Conservation (phyloP, 2,888 invertebrate species). For the Eumacrocentrus americanus region DNA sequence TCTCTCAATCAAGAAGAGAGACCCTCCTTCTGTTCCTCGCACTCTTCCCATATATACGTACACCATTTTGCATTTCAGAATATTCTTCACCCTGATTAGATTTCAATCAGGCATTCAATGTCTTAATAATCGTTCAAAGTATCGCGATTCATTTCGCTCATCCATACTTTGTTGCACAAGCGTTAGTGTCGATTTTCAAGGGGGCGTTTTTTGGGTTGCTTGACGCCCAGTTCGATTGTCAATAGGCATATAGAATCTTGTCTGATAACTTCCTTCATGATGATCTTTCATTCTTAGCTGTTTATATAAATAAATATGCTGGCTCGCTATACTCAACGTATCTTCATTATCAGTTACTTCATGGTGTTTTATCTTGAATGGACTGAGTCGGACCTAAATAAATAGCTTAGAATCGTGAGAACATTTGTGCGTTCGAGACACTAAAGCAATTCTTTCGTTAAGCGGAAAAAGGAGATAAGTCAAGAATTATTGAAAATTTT, state of each 20-base stretch:
- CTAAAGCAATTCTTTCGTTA: no score
- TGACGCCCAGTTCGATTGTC: no score
- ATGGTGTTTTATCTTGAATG: background rate
- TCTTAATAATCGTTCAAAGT: no score
- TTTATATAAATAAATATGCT: background rate
- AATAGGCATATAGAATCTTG: no score
- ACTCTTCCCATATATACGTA: background rate
- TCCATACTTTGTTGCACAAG: slow-evolving; percentile 38
- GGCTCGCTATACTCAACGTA: background rate
- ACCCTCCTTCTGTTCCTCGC: no score
- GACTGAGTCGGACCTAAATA: background rate
- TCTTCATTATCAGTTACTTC: background rate
- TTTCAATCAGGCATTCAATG: slow-evolving; percentile 41
- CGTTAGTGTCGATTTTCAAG: no score
- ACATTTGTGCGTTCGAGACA: background rate
- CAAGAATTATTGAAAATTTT: no score
- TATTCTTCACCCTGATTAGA: slow-evolving; percentile 39
- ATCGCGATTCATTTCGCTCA: no score
- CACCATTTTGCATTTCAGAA: background rate
- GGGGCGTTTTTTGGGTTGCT: no score
- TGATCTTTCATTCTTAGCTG: no score
- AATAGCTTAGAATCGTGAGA: background rate
- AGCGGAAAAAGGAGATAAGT: background rate
- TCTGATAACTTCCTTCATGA: no score
- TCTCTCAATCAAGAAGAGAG: no score